Percentiles rank a stretch among this genome's conserved stretches.
Conservation (phyloP, 2,113 vertebrate species). For the Tyto alba region DNA sequence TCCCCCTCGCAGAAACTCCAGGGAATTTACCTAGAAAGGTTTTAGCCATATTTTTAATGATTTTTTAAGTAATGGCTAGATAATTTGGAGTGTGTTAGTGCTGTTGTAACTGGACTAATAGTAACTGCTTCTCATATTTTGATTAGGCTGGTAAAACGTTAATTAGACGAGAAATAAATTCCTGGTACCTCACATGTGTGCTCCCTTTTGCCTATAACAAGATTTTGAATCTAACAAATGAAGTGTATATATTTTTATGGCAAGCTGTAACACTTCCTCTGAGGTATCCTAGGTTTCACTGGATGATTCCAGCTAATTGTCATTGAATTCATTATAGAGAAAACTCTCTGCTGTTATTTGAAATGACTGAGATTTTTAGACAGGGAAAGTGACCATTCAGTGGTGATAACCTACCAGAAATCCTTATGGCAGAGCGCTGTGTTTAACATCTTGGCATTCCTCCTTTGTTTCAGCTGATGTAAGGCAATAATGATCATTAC, state of each 20-base stretch:
- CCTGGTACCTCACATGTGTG: not conserved
- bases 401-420: not conserved
- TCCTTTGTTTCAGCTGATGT: not conserved
- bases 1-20: not conserved
- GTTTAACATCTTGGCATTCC: not conserved
- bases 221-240: not conserved
- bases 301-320: not conserved
- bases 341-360: not conserved
- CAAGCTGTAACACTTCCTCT: not conserved
- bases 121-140: not conserved
- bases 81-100: not conserved
- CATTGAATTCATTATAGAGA: not conserved
- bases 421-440: not conserved
- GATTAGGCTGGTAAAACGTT: not conserved
- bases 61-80: not conserved
- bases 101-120: not conserved
- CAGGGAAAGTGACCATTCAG: not conserved
- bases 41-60: not conserved
- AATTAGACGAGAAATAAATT: not conserved
- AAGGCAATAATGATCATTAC: not conserved
- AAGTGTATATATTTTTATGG: not conserved
- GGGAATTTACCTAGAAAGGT: not conserved
- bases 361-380: not conserved
- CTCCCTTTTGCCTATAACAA: not conserved
- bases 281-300: not conserved